Conservation (phyloP, 92 coral and sea anemone species). For the Epizoanthus stellaris region DNA sequence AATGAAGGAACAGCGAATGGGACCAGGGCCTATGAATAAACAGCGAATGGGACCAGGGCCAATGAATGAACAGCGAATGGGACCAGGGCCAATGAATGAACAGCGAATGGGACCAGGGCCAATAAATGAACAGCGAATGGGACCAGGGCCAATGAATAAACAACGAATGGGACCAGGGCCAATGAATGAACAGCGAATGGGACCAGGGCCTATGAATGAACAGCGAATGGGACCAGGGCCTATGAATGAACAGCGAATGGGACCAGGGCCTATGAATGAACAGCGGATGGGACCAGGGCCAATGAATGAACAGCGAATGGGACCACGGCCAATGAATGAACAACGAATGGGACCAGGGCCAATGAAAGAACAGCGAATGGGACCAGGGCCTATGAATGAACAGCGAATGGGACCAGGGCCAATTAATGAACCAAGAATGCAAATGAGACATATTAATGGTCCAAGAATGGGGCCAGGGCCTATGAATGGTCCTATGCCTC, state of each 20-base stretch:
- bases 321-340: not conserved
- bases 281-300: too few relatives aligned
- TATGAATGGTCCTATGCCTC: not conserved
- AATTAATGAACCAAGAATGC: not conserved
- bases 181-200: not conserved
- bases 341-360: not conserved
- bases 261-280: too few relatives aligned
- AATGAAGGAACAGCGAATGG: not conserved
- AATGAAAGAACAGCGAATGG: too few relatives aligned
- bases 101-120: too few relatives aligned
- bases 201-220: not conserved
- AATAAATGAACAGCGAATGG: not conserved
- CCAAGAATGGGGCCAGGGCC: not conserved
- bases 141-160: not conserved
- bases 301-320: not conserved
- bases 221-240: not conserved
- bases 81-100: too few relatives aligned
- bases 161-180: not conserved
- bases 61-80: not conserved
- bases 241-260: not conserved
- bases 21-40: not conserved
- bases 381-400: too few relatives aligned
- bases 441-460: too few relatives aligned
- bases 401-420: not conserved
- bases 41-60: not conserved